A percentile compares a stretch with the other conserved stretches of the same genome.
These are phyloP conservation scores for Trididemnum clinides DNA, from an alignment of 23 tunicate genomes.

Conservation along the genomic window DNA sequence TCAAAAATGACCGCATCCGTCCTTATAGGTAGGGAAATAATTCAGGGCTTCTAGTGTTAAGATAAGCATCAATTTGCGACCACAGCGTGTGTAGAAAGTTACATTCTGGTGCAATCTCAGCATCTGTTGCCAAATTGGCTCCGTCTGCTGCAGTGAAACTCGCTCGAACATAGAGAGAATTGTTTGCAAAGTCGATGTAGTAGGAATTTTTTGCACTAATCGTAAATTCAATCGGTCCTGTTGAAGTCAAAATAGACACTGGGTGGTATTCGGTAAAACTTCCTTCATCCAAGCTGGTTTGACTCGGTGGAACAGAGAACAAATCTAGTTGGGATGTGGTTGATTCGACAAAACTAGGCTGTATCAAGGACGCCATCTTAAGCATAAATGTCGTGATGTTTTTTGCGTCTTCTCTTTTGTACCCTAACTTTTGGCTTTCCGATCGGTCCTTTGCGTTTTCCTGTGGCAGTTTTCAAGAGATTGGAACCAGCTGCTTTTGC, in stretches of 20 bases:
- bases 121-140: background rate
- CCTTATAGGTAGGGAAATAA: too few species aligned
- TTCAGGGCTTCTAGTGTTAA: too few species aligned
- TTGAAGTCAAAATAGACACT: too few species aligned
- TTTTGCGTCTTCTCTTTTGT: background rate
- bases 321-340: background rate
- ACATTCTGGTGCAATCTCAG: background rate
- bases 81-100: too few species aligned
- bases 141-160: too few species aligned
- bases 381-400: background rate
- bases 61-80: too few species aligned
- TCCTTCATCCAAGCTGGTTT: too few species aligned
- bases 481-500: too few species aligned
- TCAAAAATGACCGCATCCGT: too few species aligned
- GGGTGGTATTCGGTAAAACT: background rate
- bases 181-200: background rate
- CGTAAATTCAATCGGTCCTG: background rate
- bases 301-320: background rate
- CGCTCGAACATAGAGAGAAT: background rate
- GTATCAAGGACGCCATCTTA: background rate
- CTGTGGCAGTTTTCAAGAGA: too few species aligned
- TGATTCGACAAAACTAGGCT: background rate
- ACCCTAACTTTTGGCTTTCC: too few species aligned
- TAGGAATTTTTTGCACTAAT: background rate
- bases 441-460: too few species aligned